Evolutionary conservation across 2,797 vertebrate genomes (phyloP).

Genomic region (Diglossa cyanea): DNA sequence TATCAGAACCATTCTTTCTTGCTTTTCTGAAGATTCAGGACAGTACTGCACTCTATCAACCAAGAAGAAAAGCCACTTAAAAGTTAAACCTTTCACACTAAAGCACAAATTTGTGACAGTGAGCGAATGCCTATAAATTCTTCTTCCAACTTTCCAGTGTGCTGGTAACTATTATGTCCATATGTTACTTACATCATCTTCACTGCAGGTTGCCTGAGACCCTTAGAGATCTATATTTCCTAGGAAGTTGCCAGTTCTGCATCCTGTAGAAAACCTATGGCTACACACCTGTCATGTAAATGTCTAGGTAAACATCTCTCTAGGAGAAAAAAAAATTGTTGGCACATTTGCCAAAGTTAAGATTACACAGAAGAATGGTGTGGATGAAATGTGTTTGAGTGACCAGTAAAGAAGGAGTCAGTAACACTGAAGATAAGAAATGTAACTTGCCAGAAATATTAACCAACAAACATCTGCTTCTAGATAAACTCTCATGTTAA

Average conservation of each 20-base stretch:
- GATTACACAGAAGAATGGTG: background rate
- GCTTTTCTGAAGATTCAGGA: background rate
- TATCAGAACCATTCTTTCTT: background rate
- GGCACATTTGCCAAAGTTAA: background rate
- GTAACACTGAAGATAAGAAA: background rate
- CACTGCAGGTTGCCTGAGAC: background rate
- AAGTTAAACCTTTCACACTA: background rate
- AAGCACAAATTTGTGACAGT: background rate
- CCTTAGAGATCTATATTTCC: background rate
- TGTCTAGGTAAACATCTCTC: background rate
- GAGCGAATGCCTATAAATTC: background rate
- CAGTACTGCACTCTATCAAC: background rate
- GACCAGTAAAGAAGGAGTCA: background rate
- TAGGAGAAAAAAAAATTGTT: background rate
- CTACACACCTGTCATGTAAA: background rate
- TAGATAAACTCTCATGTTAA: background rate
- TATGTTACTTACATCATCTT: background rate
- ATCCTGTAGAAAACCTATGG: background rate
- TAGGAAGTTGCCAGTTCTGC: background rate
- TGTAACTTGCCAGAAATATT: background rate
- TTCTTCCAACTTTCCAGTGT: background rate
- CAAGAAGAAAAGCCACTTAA: background rate
- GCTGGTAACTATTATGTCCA: background rate
- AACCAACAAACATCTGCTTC: background rate
- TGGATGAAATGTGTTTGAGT: background rate